Evolutionary conservation across 2,888 invertebrate genomes (phyloP), one percentile per base, ranked within the genome.

Genomic region (Brachypterus glaber): DNA sequence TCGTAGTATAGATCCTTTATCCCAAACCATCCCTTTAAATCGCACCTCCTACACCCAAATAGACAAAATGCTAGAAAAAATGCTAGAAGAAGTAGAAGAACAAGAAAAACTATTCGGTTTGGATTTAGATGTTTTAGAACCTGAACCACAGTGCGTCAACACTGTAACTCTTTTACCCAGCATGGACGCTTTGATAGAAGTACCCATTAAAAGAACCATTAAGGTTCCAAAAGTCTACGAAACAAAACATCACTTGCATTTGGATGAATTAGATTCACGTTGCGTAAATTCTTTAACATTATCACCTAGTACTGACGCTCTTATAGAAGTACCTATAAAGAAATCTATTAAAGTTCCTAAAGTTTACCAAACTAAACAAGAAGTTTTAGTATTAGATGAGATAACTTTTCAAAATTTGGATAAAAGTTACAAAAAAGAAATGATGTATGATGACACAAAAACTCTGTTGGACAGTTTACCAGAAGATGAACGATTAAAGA

Each of bases 31-130:
- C 18, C 16, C 37, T 4, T 47, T 49, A 33, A 52, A 55, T 46
- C 50, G 49, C 25, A 51, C 52, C n/a, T 63, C 63, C 14, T 65
- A 66, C 39, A 57, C 59, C 30, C 58, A 67, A 51, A 63, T 68
- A 25, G 65, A 67, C 38, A 60, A 55, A 4, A 62, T 67, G 52
- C 48, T 68, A 21, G 66, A 67, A 35, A 57, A 58, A 37, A 67
- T 67, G 62, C 48, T 67, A 15, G 49, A 50, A n/a, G 64, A 67
- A 52, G 64, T 66, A 1, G 64, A 66, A 35, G 51, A 60, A 40
- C 62, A 65, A 48, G 61, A 65, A 42, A 52, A 59, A 40, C 33
- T 64, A 9, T 57, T 63, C 33, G 50, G 55, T 24, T 49, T 61
- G 40, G 61, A 64, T 45, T 45, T 61, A 24, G 59, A 60, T 38